These are phyloP conservation scores for Euschistus heros DNA, from an alignment of 1,140 invertebrate species.

Conservation along the genomic window DNA sequence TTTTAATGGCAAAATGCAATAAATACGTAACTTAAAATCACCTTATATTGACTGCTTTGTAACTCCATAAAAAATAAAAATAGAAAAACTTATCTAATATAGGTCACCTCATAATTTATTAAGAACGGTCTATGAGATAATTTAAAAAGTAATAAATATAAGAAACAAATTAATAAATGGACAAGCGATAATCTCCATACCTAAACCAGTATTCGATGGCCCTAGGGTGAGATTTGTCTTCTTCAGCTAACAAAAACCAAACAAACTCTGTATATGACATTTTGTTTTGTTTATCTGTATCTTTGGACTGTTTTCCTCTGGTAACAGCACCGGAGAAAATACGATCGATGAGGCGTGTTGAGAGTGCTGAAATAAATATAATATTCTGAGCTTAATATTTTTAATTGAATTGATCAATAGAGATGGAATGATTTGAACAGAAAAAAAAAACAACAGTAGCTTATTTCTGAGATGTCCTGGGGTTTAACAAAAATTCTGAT, in stretches of 20 bases:
- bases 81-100: no score
- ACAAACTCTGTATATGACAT: constrained; percentile 99
- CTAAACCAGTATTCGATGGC: constrained; percentile 88
- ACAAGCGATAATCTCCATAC: constrained; percentile 34
- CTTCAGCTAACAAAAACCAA: constrained; percentile 96
- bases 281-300: constrained; percentile 44
- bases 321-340: constrained; percentile 97
- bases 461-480: no score
- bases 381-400: not conserved
- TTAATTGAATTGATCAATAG: constrained; percentile 8
- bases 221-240: constrained; percentile 94
- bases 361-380: constrained; percentile 60
- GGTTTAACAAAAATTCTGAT: not conserved
- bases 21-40: no score
- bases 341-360: constrained; percentile 87
- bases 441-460: no score
- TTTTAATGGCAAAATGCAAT: no score
- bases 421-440: not conserved
- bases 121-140: no score
- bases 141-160: constrained; percentile 5
- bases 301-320: constrained; percentile 43
- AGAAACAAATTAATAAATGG: not conserved
- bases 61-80: no score
- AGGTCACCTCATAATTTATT: no score
- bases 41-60: not conserved